Percentiles rank a stretch among this genome's conserved stretches.
phyloP scores from a whole-genome alignment of 2,113 vertebrate genomes.

The Pseudonaja textilis region DNA sequence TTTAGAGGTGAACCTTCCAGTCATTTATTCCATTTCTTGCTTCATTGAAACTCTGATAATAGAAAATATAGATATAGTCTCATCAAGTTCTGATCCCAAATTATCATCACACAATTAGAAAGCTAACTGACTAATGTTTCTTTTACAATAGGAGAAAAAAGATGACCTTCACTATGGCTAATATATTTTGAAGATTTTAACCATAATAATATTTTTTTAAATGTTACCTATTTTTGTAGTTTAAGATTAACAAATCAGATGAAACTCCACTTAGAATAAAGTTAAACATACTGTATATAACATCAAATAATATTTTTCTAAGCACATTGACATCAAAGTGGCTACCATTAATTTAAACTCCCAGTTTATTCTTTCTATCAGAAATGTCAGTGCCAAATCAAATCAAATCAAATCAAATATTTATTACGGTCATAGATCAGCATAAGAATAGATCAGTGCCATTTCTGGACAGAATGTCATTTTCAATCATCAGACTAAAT shows the following conservation, averaged over 20 bases:
- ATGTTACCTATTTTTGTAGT: conserved; percentile 42
- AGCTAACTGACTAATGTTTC: conserved; percentile 28
- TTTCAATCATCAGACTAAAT: conserved; percentile 18
- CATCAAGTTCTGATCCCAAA: conserved; percentile 26
- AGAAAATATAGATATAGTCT: not conserved
- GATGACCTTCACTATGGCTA: conserved; percentile 36
- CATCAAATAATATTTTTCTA: conserved; percentile 20
- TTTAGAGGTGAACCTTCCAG: not conserved
- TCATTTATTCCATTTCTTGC: not conserved
- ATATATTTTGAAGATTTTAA: conserved; percentile 44
- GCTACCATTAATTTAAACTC: conserved; percentile 32
- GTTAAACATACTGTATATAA: not conserved
- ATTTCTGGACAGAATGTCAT: not conserved
- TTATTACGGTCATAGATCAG: not conserved
- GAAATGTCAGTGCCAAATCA: not conserved
- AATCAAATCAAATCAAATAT: not conserved
- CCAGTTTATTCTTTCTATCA: conserved; percentile 7
- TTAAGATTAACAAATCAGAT: conserved; percentile 50
- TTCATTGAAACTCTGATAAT: not conserved
- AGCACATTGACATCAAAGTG: conserved; percentile 4
- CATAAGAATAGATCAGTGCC: not conserved
- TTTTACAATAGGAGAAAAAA: conserved; percentile 47
- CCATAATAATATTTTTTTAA: conserved; percentile 44
- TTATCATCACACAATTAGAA: conserved; percentile 36
- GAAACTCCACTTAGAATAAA: conserved; percentile 30